These are phyloP conservation scores for Phrynocephalus versicolor DNA, from an alignment of 2,113 vertebrate genomes.

Conservation along the genomic window DNA sequence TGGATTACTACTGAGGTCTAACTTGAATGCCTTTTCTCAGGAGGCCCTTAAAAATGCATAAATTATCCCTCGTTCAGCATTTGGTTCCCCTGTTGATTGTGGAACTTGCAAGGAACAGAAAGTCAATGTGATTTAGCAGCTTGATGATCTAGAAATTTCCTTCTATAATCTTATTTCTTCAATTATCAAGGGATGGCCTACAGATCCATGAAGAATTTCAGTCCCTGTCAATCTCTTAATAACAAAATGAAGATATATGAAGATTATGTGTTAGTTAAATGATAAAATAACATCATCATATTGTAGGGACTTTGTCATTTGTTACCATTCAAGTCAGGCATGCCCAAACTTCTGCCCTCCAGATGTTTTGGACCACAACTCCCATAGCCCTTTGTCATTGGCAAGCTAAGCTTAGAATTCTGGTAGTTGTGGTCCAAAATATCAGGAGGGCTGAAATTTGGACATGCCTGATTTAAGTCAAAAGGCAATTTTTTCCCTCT, in stretches of 20 bases:
- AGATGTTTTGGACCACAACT: too few species aligned
- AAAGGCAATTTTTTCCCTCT: neutral
- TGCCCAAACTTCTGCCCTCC: too few species aligned
- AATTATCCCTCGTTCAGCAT: slow-evolving; percentile 15
- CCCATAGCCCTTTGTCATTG: too few species aligned
- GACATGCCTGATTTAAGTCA: too few species aligned
- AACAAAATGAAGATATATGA: slow-evolving; percentile 9
- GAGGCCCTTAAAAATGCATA: slow-evolving; percentile 23
- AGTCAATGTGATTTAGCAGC: neutral
- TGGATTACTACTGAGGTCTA: slow-evolving; percentile 12
- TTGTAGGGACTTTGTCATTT: neutral
- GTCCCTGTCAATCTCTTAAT: neutral
- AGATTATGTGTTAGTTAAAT: neutral
- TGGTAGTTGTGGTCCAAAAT: too few species aligned
- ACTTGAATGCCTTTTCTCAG: slow-evolving; percentile 9
- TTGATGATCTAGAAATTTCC: neutral
- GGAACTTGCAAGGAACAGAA: slow-evolving; percentile 14
- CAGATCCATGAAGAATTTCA: neutral
- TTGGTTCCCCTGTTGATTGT: neutral
- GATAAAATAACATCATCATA: neutral
- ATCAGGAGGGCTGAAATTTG: too few species aligned
- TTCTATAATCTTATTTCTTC: neutral
- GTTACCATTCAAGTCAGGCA: too few species aligned
- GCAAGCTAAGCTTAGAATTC: too few species aligned
- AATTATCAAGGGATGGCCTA: neutral